Conservation (phyloP, 2,113 vertebrate genomes). For the Amazona guildingii region DNA sequence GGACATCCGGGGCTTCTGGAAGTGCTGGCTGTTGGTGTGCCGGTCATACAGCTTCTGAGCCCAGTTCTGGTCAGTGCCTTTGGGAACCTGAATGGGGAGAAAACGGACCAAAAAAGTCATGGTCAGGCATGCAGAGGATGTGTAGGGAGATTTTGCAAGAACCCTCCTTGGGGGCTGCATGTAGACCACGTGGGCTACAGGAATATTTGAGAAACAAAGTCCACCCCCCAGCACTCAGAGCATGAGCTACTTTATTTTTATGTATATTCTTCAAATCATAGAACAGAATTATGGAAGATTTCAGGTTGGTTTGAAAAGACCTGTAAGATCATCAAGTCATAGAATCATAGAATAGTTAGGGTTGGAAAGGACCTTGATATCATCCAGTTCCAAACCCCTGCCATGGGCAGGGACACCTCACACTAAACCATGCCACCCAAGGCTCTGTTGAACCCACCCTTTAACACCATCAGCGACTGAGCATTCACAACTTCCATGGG, state of each 20-base stretch:
- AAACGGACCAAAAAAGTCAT: not conserved
- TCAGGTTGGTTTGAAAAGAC: not conserved
- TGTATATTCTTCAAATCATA: fast-evolving
- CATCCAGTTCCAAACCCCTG: too few relatives aligned
- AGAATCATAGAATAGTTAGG: too few relatives aligned
- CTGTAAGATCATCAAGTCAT: not conserved
- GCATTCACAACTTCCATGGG: too few relatives aligned
- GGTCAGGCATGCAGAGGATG: not conserved
- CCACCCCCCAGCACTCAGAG: not conserved
- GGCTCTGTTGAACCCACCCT: too few relatives aligned
- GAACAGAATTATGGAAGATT: not conserved
- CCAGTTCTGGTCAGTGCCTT: slow-evolving; percentile 56
- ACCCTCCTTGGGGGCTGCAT: not conserved
- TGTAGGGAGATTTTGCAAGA: not conserved
- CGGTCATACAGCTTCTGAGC: slow-evolving; percentile 3
- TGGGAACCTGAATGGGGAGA: not conserved
- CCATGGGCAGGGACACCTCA: too few relatives aligned
- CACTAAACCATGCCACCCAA: too few relatives aligned
- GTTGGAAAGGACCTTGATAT: too few relatives aligned
- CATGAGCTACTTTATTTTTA: fast-evolving
- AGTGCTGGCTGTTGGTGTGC: not conserved
- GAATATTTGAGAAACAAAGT: not conserved
- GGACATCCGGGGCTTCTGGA: slow-evolving; percentile 54
- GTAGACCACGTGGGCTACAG: too few relatives aligned
- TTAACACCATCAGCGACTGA: too few relatives aligned